Base-by-base conservation (phyloP, 2,888 invertebrate genomes). In the Nomada ferruginata region DNA sequence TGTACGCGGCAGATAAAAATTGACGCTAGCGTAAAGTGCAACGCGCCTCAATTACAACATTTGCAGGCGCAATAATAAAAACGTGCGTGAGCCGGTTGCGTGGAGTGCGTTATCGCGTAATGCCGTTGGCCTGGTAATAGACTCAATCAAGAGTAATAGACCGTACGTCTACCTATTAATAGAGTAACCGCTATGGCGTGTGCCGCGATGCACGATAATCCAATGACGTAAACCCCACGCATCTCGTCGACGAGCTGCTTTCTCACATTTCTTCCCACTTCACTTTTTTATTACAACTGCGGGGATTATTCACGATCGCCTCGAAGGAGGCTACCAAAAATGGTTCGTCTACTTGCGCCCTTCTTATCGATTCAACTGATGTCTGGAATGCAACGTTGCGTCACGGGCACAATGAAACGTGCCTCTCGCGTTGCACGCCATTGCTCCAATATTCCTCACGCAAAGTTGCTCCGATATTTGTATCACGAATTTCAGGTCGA, bases 101-200 rank as follows among this genome's bases (percentile, higher is more conserved):
- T 55, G 77, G 69, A 82, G 87, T 82, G 85, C 87, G 87, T 90
- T 89, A 90, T 87, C 88, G 80, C 76, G 69, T 84, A 87, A 89
- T 89, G 90, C 85, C 89, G 85, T 86, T 88, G 88, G 86, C 80
- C 87, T 75, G 87, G 85, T 87, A 90, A 90, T 90, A 86, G 87
- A 87, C 87, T 90, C 90, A 90, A 91, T 91, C 90, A 86, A 90
- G 86, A 90, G 90, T 91, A 91, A 91, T 91, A 90, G 87, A 90
- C 82, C 85, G 87, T 82, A 66, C 84, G 90, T 86, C 86, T 79
- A 88, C 85, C 89, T 90, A 90, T 90, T 90, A 90, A 91, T 90
- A 90, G 89, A 82, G 84, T 52, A 79, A 83, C 79, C 69, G 79
- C 72, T 80, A 76, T 75, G 72, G 85, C 85, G 81, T 82, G 78